Evolutionary conservation across 2,113 vertebrate species (phyloP).

Genomic region (Toxostoma redivivum): DNA sequence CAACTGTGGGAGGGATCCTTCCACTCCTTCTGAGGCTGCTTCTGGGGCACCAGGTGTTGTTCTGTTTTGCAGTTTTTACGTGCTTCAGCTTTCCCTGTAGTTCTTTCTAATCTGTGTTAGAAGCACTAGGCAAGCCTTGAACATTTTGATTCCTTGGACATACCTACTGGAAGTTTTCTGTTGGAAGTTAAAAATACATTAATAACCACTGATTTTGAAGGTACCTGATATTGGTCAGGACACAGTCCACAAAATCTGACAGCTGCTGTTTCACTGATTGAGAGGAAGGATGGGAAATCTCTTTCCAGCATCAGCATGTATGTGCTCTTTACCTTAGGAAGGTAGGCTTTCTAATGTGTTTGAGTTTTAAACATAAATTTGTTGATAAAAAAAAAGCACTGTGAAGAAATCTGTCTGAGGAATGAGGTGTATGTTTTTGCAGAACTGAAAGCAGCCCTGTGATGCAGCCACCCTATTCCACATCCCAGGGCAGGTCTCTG

Average conservation of each 20-base stretch:
- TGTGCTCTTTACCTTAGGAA: neutral
- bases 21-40: neutral
- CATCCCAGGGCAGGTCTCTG: neutral
- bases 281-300: neutral
- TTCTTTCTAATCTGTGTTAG: neutral
- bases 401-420: neutral
- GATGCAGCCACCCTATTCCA: neutral
- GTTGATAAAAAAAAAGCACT: neutral
- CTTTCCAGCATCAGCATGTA: neutral
- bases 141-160: neutral
- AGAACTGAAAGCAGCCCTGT: neutral
- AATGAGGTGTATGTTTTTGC: neutral
- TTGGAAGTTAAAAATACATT: neutral
- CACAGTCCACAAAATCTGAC: neutral
- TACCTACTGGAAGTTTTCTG: neutral
- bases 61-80: neutral
- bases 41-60: rapidly evolving
- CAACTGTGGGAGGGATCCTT: neutral
- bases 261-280: neutral
- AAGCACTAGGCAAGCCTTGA: neutral
- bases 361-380: neutral
- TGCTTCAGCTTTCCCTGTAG: neutral
- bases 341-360: neutral
- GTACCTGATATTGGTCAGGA: neutral
- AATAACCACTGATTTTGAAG: neutral